phyloP scores from a whole-genome alignment of 2,888 invertebrate species.

The Leptodirus hochenwartii region DNA sequence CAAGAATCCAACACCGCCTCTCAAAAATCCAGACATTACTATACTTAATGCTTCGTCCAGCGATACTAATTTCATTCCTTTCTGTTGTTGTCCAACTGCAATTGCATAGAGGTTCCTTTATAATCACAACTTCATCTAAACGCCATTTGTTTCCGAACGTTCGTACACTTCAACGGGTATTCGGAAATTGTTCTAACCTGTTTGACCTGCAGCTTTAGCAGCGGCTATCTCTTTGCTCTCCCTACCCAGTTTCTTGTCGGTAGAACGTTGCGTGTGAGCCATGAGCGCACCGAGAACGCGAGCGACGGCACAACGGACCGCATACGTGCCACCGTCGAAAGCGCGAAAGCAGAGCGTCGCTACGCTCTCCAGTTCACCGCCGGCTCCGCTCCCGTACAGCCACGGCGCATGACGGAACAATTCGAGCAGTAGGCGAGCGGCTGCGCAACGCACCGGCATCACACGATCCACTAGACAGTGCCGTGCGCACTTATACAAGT shows the following conservation, averaged over 20 bases:
- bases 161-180: no score
- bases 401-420: constrained; percentile 76
- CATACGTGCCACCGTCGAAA: constrained; percentile 82
- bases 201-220: no score
- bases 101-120: constrained; percentile 8
- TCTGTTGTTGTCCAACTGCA: constrained; percentile 35
- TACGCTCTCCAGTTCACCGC: constrained; percentile 84
- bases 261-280: constrained; percentile 58
- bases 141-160: no score
- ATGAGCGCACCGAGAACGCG: constrained; percentile 76
- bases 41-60: constrained; percentile 83
- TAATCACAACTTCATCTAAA: constrained; percentile 1
- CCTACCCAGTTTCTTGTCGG: no score
- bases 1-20: constrained; percentile 85
- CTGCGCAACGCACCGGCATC: constrained; percentile 82
- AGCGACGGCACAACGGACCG: constrained; percentile 81
- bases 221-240: no score
- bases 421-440: constrained; percentile 77
- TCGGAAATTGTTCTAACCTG: no score
- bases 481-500: constrained; percentile 80
- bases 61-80: constrained; percentile 49
- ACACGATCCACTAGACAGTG: constrained; percentile 81
- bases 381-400: constrained; percentile 64
- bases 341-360: constrained; percentile 84
- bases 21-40: constrained; percentile 81